Evolutionary conservation across 2,797 vertebrate species (phyloP), one percentile per base, ranked within the genome.

Genomic region (Pseudopleuronectes americanus): DNA sequence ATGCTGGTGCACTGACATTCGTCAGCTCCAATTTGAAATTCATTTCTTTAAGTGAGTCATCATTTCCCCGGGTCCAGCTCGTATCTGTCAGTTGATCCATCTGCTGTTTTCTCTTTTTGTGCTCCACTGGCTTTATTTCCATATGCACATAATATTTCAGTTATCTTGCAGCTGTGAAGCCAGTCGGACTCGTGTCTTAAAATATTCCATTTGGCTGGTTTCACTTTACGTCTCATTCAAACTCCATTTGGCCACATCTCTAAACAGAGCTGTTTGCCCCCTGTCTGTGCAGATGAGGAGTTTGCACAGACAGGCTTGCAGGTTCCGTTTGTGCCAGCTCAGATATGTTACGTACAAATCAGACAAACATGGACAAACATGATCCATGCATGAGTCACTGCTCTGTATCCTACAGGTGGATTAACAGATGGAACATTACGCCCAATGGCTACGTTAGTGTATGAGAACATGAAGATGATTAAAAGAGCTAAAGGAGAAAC

Each of bases 121-220:
- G 53, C 47, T 45, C 55, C 10, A 4, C 54, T 53, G 62, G 8
- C 62, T 71, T 49, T 69, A 38, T 67, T 69, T 71, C 80, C 61
- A 79, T 62, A 62, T 61, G 47, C 69, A 59, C 71, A 72, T 75
- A 51, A 63, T 60, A 61, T 68, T 63, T 67, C 33, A 60, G 1
- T 54, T 31, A 48, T 59, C 24, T 62, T 60, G 21, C 36, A 41
- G 31, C 69, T 54, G 38, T 58, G 63, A 31, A 52, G 80, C 53
- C 28, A n/a, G 61, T 74, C 54, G 54, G 64, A 75, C 57, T 68
- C 54, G 17, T 66, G 68, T 70, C 49, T 71, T 47, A 12, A 72
- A 68, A 75, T 58, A 76, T 65, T 67, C 41, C 58, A 75, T 82
- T 78, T 79, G 60, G 57, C 70, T 63, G 16, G 36, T 16, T 38